A percentile compares a stretch with the other conserved stretches of the same genome.
phyloP scores from a whole-genome alignment of 2,797 vertebrate species.

The Enteromius anoplus region DNA sequence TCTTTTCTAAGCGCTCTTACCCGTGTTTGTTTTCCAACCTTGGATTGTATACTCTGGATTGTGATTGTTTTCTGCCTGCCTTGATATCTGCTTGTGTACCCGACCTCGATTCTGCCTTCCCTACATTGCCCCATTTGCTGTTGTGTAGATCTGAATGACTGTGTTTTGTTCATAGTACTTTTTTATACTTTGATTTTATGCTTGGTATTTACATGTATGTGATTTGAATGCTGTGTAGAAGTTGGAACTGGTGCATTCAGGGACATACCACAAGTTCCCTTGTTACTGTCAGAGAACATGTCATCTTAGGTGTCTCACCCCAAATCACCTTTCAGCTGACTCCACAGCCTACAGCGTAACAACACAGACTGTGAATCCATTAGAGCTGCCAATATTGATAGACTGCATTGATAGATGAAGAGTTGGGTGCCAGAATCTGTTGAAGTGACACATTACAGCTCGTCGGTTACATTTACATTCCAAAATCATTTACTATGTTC shows the following conservation, averaged over 20 bases:
- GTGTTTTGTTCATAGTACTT: too few relatives aligned
- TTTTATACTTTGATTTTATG: neutral
- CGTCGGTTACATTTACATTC: slow-evolving; percentile 20
- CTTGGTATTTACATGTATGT: neutral
- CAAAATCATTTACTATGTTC: neutral
- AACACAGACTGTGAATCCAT: slow-evolving; percentile 34
- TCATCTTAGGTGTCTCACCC: slow-evolving; percentile 13
- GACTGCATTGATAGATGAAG: slow-evolving; percentile 37
- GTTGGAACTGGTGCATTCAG: slow-evolving; percentile 19
- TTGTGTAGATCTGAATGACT: neutral
- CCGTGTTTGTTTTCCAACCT: too few relatives aligned
- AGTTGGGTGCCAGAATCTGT: slow-evolving; percentile 40
- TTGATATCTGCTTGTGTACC: too few relatives aligned
- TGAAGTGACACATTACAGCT: slow-evolving; percentile 27
- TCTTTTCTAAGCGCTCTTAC: too few relatives aligned
- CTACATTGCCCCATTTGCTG: too few relatives aligned
- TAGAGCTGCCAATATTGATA: slow-evolving; percentile 32
- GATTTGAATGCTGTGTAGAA: neutral
- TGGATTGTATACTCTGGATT: too few relatives aligned
- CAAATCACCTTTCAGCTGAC: slow-evolving; percentile 18
- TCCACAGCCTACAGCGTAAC: slow-evolving; percentile 25
- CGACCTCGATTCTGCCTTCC: too few relatives aligned
- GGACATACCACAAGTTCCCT: slow-evolving; percentile 6
- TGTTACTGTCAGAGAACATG: slow-evolving; percentile 2
- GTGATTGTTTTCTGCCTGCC: too few relatives aligned